Percentiles rank a stretch among this genome's conserved stretches.
Evolutionary conservation across 2,797 vertebrate species (phyloP).

Genomic region (Melanotaenia parkinsoni): DNA sequence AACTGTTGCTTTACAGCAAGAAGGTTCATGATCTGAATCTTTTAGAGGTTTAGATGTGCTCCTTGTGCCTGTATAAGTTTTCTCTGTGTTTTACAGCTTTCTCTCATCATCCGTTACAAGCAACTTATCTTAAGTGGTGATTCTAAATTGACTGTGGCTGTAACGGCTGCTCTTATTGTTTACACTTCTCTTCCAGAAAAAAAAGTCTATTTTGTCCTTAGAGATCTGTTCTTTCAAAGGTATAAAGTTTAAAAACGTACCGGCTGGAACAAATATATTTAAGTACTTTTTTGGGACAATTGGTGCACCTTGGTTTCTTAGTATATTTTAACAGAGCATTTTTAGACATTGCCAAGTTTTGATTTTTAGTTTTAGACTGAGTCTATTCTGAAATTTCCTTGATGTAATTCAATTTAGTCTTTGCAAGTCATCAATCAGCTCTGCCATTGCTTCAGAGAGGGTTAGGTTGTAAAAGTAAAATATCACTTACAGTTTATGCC

Average conservation of each 20-base stretch:
- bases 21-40: not conserved
- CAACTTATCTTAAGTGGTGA: not conserved
- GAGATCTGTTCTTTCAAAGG: no score
- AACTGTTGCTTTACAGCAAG: not conserved
- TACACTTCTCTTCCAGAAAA: not conserved
- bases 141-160: not conserved
- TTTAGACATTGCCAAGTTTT: no score
- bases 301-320: no score
- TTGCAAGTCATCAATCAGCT: not conserved
- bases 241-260: no score
- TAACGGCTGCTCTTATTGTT: not conserved
- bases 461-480: not conserved
- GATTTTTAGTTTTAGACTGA: no score
- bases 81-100: no score
- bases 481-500: not conserved
- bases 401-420: not conserved
- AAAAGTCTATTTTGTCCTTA: no score
- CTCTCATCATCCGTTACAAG: not conserved
- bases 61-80: no score
- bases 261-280: no score
- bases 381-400: not conserved
- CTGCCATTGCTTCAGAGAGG: not conserved
- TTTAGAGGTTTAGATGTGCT: not conserved
- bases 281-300: no score
- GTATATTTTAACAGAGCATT: not conserved